phyloP scores from a whole-genome alignment of 2,113 vertebrate genomes.

The Sorex fumeus region DNA sequence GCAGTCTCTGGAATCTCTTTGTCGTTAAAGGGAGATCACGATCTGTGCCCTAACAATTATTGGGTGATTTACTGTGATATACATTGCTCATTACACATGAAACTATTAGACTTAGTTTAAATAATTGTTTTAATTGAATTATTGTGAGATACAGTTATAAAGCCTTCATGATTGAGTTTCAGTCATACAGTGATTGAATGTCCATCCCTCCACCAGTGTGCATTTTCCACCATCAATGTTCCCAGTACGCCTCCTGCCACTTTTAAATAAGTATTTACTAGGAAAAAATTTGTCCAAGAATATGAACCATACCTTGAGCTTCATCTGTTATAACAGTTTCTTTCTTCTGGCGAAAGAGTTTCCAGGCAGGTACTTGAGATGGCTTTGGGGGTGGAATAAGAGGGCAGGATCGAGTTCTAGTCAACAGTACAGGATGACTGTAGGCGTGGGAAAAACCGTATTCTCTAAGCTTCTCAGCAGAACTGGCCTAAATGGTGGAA shows the following conservation, averaged over 20 bases:
- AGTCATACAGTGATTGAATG: too few species aligned
- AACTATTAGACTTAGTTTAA: not conserved
- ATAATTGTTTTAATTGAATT: too few species aligned
- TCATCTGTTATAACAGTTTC: slow-evolving; percentile 90
- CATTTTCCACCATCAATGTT: too few species aligned
- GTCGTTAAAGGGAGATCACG: too few species aligned
- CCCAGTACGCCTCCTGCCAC: too few species aligned
- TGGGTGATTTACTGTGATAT: not conserved
- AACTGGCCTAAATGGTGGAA: slow-evolving; percentile 88
- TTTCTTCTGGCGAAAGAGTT: slow-evolving; percentile 92
- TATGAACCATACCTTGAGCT: slow-evolving; percentile 87
- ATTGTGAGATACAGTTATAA: too few species aligned
- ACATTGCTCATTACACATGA: not conserved
- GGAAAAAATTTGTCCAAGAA: not conserved
- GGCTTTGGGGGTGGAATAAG: slow-evolving; percentile 87
- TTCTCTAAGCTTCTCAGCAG: slow-evolving; percentile 92
- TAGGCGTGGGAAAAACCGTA: slow-evolving; percentile 91
- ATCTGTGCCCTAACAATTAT: too few species aligned
- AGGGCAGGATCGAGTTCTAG: slow-evolving; percentile 91
- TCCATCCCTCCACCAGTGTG: too few species aligned
- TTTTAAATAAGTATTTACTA: not conserved
- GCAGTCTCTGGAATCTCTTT: too few species aligned
- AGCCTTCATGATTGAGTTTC: too few species aligned
- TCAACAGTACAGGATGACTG: slow-evolving; percentile 93
- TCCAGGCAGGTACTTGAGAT: slow-evolving; percentile 91